phyloP scores from a whole-genome alignment of 2,888 invertebrate genomes.

The Conops quadrifasciatus region DNA sequence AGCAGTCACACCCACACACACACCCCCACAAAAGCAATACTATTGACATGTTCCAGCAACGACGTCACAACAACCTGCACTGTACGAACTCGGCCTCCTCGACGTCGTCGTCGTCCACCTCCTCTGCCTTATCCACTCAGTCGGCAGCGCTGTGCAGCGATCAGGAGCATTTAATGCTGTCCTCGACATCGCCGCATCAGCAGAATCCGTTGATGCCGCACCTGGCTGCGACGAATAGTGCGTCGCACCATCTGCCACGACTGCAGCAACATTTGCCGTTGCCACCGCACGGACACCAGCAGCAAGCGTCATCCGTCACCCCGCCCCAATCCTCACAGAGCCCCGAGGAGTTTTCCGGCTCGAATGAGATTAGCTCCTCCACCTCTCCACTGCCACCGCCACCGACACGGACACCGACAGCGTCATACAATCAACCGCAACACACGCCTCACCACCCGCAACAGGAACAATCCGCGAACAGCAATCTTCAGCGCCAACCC shows the following conservation, averaged over 20 bases:
- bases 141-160: conserved; percentile 37
- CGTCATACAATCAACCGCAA: conserved; percentile 45
- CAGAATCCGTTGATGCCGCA: conserved; percentile 44
- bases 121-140: conserved; percentile 42
- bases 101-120: conserved; percentile 40
- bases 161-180: conserved; percentile 18
- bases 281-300: conserved; percentile 42
- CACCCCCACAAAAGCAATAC: conserved; percentile 36
- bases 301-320: conserved; percentile 39
- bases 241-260: conserved; percentile 37
- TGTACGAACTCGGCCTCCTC: conserved; percentile 46
- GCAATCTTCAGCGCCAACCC: conserved; percentile 29
- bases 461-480: conserved; percentile 29
- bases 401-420: too few relatives aligned
- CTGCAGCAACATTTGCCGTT: conserved; percentile 37
- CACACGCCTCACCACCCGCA: conserved; percentile 38
- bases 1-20: conserved; percentile 30
- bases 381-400: conserved; percentile 69
- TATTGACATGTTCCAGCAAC: conserved; percentile 43
- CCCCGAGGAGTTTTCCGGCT: conserved; percentile 69
- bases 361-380: conserved; percentile 74
- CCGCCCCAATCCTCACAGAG: conserved; percentile 49
- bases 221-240: conserved; percentile 42
- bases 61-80: conserved; percentile 51
- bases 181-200: conserved; percentile 44